Evolutionary conservation across 2,797 vertebrate genomes (phyloP), one percentile per base, ranked within the genome.

Genomic region (Balearica regulorum): DNA sequence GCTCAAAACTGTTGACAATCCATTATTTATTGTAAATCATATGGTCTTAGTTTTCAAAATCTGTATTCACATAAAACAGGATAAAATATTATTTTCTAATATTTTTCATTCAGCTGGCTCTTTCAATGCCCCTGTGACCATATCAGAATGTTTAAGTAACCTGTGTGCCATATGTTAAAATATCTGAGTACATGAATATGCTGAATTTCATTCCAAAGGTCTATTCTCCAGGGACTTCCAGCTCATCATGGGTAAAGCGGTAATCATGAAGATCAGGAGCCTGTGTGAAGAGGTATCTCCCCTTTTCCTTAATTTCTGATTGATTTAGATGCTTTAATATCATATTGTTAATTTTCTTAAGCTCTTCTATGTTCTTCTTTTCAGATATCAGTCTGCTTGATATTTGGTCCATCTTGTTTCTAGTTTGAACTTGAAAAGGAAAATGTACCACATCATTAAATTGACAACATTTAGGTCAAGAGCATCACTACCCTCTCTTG

Each of bases 401-500:
- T 83, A 98, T 92, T 69, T 98, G 97, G 29, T 98, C 97, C 95
- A 98, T 96, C 93, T 97, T 92, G 88, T 94, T 97, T 92, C 96
- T 97, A 22, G 98, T 98, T 90, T 98, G 98, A 95, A 98, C 98
- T 98, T 96, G 78, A 95, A 96, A 97, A 96, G 26, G 44, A 93
- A 96, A 97, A 94, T 19, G 66, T 57, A 90, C 9, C 9, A 2
- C 33, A 60, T 97, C 33, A 60, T 97, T 96, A 96, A 61, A 49
- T 8, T 64, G 7, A 31, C 35, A 93, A 73, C 8, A 44, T 81
- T 83, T 51, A 93, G 70, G 49, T 13, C 4, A 82, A 72, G 37
- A 82, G 11, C 39, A 31, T 41, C 5, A 28, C 16, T 53, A 72
- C n/a, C 2, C 25, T 29, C 51, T 62, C 55, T 76, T 73, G 46